Conservation (phyloP, 2,797 vertebrate genomes). For the Sebastes nivosus region DNA sequence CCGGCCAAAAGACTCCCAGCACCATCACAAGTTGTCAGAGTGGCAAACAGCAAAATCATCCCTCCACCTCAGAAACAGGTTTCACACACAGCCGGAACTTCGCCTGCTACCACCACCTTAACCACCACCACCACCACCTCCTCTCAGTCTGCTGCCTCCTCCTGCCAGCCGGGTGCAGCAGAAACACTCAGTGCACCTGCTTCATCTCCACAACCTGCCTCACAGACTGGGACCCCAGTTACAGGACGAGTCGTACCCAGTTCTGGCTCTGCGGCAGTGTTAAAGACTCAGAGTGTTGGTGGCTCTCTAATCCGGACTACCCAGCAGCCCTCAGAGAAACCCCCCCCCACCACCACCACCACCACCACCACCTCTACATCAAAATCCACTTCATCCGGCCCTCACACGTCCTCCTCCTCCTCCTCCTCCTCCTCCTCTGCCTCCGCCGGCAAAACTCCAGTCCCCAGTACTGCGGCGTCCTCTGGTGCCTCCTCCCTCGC, state of each 20-base stretch:
- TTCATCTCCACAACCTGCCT: not conserved
- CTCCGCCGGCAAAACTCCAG: not conserved
- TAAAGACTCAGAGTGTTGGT: not conserved
- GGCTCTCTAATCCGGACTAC: not conserved
- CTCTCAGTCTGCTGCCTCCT: not conserved
- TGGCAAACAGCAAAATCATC: not conserved
- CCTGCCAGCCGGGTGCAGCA: not conserved
- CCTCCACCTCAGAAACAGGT: not conserved
- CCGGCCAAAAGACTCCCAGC: not conserved
- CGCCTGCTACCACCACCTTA: not conserved
- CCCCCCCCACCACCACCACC: too few relatives aligned
- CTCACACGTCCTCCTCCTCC: not conserved
- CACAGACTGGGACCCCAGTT: not conserved
- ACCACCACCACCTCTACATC: not conserved
- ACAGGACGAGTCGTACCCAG: fast-evolving
- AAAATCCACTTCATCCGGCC: not conserved
- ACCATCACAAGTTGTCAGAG: not conserved
- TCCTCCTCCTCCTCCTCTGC: not conserved
- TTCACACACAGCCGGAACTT: not conserved
- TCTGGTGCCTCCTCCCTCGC: not conserved
- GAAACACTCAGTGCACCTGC: fast-evolving
- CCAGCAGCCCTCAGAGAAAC: not conserved
- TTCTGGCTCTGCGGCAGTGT: not conserved
- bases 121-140: not conserved
- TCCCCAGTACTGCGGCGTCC: not conserved